A percentile compares a stretch with the other conserved stretches of the same genome.
These are phyloP conservation scores for Elmis aenea DNA, from an alignment of 2,888 invertebrate species.

Conservation along the genomic window DNA sequence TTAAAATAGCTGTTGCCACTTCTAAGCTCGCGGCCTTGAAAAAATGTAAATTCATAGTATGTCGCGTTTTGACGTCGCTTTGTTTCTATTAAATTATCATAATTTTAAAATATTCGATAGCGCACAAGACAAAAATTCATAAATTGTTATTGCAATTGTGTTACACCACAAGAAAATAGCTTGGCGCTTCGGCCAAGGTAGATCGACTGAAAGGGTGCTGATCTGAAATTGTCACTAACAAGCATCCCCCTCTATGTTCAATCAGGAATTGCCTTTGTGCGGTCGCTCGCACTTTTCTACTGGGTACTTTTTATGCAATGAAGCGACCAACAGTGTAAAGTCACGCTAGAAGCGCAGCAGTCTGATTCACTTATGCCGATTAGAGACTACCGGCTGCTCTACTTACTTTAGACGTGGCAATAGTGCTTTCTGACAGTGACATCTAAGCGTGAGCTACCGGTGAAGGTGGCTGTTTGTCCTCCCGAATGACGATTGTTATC, in stretches of 20 bases:
- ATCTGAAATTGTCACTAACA: slow-evolving; percentile 32
- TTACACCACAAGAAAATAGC: no score
- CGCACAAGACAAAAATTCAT: no score
- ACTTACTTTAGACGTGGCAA: slow-evolving; percentile 43
- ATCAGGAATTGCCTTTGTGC: slow-evolving; percentile 34
- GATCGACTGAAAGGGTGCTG: no score
- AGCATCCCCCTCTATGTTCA: slow-evolving; percentile 38
- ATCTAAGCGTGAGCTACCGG: slow-evolving; percentile 28
- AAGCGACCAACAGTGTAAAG: slow-evolving; percentile 37
- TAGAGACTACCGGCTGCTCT: slow-evolving; percentile 39
- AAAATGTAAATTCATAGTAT: slow-evolving; percentile 24
- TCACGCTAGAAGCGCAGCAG: slow-evolving; percentile 35
- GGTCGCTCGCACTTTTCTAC: slow-evolving; percentile 41
- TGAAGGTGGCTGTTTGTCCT: slow-evolving; percentile 13
- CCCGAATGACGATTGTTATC: not conserved
- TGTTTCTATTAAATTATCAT: no score
- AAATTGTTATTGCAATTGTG: no score
- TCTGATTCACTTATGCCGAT: slow-evolving; percentile 30
- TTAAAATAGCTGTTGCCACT: slow-evolving; percentile 29
- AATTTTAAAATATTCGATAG: no score
- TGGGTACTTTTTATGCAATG: slow-evolving; percentile 41
- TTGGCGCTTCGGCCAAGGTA: no score
- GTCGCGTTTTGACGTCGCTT: no score
- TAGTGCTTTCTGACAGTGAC: slow-evolving; percentile 33
- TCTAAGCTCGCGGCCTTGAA: slow-evolving; percentile 32